A percentile compares a stretch with the other conserved stretches of the same genome.
Conservation (phyloP, 2,113 vertebrate species). For the Patagioenas fasciata region DNA sequence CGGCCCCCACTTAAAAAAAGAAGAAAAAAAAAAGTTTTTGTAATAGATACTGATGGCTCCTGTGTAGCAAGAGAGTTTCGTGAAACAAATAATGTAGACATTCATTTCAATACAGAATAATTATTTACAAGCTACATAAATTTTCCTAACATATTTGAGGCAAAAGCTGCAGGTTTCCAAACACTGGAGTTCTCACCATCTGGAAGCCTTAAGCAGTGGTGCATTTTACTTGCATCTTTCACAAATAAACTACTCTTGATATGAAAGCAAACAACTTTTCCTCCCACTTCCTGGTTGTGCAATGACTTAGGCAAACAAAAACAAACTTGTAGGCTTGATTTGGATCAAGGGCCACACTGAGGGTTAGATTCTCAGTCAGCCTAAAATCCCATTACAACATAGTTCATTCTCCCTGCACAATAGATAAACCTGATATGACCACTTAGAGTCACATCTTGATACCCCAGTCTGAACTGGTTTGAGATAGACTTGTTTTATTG, state of each 20-base stretch:
- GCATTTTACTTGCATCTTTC: constrained; percentile 40
- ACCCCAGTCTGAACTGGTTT: background rate
- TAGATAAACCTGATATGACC: background rate
- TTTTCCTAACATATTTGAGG: constrained; percentile 14
- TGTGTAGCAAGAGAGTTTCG: background rate
- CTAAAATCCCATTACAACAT: background rate
- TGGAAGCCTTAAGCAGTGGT: background rate
- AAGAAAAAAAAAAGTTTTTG: background rate
- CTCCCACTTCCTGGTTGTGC: constrained; percentile 35
- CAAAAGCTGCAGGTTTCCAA: constrained; percentile 28
- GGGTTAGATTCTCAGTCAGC: background rate
- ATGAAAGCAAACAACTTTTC: constrained; percentile 52
- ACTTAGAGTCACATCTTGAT: background rate
- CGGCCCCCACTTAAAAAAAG: background rate
- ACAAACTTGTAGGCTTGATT: constrained; percentile 1
- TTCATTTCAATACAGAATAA: background rate
- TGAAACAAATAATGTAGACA: background rate
- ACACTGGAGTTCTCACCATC: background rate
- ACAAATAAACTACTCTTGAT: constrained; percentile 24
- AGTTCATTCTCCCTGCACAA: background rate
- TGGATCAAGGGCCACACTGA: background rate
- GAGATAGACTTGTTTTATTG: background rate
- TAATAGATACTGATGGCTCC: background rate
- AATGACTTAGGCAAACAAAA: constrained; percentile 38
- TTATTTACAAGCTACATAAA: constrained; percentile 1